These are phyloP conservation scores for Euclidia mi DNA, from an alignment of 2,888 invertebrate species.

Conservation along the genomic window DNA sequence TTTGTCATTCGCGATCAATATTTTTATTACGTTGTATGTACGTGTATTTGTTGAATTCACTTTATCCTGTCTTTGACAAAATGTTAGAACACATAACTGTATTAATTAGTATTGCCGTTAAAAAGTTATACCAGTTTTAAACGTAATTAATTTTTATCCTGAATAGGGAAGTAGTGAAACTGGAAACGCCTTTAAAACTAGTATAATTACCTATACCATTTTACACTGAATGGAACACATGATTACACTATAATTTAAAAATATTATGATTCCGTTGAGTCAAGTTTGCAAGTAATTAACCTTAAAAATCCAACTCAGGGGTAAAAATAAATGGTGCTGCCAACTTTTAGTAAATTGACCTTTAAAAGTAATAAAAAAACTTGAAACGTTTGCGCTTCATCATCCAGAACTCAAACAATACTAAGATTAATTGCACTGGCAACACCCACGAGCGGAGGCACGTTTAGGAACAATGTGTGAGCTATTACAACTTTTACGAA, in stretches of 20 bases:
- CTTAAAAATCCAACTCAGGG: background rate
- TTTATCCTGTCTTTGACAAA: no score
- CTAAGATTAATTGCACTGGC: constrained; percentile 10
- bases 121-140: no score
- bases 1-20: no score
- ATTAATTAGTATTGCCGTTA: no score
- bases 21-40: no score
- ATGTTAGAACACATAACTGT: no score
- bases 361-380: constrained; percentile 9
- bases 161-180: no score
- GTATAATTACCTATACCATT: no score
- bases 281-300: background rate
- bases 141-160: no score
- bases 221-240: background rate
- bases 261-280: background rate
- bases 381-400: constrained; percentile 4
- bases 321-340: background rate
- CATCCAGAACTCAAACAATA: constrained; percentile 10
- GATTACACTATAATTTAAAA: background rate
- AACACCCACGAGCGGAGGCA: constrained; percentile 1
- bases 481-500: background rate
- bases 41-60: no score
- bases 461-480: background rate
- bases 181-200: no score
- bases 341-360: constrained; percentile 5